Conservation (phyloP, 2,888 invertebrate genomes). For the Drosophila meridionalis region DNA sequence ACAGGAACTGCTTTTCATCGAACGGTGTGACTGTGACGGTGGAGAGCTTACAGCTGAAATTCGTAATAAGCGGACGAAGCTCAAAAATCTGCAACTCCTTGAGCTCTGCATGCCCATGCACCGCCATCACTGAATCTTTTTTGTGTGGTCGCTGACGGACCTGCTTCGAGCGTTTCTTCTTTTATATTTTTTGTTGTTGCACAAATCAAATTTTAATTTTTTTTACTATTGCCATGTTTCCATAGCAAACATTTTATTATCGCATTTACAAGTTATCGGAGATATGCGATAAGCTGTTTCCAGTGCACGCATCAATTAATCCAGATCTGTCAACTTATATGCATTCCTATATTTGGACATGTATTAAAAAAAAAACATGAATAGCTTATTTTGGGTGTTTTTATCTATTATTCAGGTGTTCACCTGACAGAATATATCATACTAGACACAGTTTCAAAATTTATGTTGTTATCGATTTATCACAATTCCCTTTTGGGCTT, state of each 20-base stretch:
- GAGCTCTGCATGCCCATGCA: constrained; percentile 66
- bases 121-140: constrained; percentile 60
- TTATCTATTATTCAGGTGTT: not conserved
- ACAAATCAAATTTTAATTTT: constrained; percentile 60
- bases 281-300: constrained; percentile 19
- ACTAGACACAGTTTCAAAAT: constrained; percentile 7
- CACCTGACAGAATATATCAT: not conserved
- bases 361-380: not conserved
- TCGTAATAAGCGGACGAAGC: constrained; percentile 83
- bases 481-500: not conserved
- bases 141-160: constrained; percentile 27
- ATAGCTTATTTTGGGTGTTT: not conserved
- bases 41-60: constrained; percentile 84
- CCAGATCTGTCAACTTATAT: not conserved
- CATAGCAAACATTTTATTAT: constrained; percentile 54
- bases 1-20: constrained; percentile 83
- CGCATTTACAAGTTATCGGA: constrained; percentile 43
- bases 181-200: constrained; percentile 45
- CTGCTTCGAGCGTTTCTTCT: constrained; percentile 34
- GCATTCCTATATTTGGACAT: not conserved
- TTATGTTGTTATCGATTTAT: not conserved
- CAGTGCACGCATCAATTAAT: constrained; percentile 1
- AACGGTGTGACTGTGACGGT: constrained; percentile 83
- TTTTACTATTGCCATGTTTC: constrained; percentile 58
- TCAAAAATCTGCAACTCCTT: constrained; percentile 82